These are phyloP conservation scores for Pinctada fucata DNA, from an alignment of 2,888 invertebrate species.

Conservation along the genomic window DNA sequence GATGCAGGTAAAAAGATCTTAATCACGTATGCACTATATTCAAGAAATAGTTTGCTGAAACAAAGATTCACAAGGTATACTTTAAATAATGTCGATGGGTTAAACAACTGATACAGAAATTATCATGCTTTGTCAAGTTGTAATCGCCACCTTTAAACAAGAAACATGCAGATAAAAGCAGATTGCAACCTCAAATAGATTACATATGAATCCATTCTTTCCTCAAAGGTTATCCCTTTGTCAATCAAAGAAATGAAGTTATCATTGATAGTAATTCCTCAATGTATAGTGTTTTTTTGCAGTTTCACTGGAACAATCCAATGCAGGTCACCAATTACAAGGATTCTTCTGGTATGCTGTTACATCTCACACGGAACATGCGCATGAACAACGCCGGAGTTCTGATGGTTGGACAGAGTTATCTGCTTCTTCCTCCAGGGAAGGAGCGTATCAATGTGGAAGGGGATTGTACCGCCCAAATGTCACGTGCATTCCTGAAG, in stretches of 20 bases:
- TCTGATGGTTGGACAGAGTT: conserved; percentile 49
- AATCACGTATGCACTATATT: too few relatives aligned
- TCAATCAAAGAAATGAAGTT: background rate
- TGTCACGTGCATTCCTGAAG: conserved; percentile 33
- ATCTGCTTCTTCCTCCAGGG: conserved; percentile 52
- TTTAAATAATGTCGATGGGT: too few relatives aligned
- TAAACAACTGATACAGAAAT: too few relatives aligned
- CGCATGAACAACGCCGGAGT: conserved; percentile 49
- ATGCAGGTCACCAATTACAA: conserved; percentile 25
- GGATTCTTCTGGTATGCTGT: conserved; percentile 53
- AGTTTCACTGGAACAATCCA: conserved; percentile 64
- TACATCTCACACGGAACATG: conserved; percentile 53
- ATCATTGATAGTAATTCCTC: background rate
- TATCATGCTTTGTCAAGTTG: too few relatives aligned
- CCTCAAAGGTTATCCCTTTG: background rate
- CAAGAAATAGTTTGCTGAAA: too few relatives aligned
- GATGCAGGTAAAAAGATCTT: conserved; percentile 14
- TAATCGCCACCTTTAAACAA: too few relatives aligned
- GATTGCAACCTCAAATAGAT: too few relatives aligned
- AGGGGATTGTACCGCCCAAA: conserved; percentile 27
- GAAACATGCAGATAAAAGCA: too few relatives aligned
- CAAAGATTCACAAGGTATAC: too few relatives aligned
- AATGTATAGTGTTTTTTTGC: background rate
- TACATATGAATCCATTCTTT: too few relatives aligned
- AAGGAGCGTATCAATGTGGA: conserved; percentile 14